These are phyloP conservation scores for Ormyrus nitidulus DNA, from an alignment of 2,888 invertebrate species.

Conservation along the genomic window DNA sequence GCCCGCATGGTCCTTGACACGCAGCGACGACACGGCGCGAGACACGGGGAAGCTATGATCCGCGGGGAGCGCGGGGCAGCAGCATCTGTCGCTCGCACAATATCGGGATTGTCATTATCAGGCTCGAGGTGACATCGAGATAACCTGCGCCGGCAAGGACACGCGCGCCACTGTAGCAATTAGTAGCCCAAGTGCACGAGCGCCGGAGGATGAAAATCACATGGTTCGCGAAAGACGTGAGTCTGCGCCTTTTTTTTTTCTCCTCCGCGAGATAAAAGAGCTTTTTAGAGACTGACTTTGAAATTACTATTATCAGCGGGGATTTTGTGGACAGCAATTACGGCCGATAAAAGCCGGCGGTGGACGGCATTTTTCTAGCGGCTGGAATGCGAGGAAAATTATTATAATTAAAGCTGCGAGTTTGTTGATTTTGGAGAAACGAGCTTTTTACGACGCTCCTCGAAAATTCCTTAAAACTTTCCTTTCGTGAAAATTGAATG, in stretches of 20 bases:
- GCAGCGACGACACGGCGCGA: background rate
- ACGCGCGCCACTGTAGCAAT: background rate
- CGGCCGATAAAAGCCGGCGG: too few relatives aligned
- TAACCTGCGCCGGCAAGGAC: constrained; percentile 27
- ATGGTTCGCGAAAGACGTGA: background rate
- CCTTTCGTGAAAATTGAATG: too few relatives aligned
- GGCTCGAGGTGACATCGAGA: constrained; percentile 22
- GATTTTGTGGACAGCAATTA: too few relatives aligned
- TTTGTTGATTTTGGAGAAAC: too few relatives aligned
- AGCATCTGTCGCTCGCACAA: background rate
- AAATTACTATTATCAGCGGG: constrained; percentile 40
- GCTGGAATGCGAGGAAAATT: too few relatives aligned
- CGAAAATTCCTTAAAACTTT: too few relatives aligned
- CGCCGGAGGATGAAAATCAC: background rate
- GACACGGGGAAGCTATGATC: background rate
- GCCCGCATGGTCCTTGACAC: constrained; percentile 39
- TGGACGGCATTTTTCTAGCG: too few relatives aligned
- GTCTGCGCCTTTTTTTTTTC: background rate
- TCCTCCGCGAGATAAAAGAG: background rate
- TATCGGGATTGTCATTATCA: constrained; percentile 31
- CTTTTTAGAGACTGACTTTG: constrained; percentile 13
- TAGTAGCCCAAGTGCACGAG: background rate
- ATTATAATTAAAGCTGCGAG: too few relatives aligned
- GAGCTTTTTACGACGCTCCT: too few relatives aligned
- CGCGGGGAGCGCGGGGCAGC: background rate